Evolutionary conservation across 2,797 vertebrate species (phyloP).

Genomic region (Sebastes variabilis): DNA sequence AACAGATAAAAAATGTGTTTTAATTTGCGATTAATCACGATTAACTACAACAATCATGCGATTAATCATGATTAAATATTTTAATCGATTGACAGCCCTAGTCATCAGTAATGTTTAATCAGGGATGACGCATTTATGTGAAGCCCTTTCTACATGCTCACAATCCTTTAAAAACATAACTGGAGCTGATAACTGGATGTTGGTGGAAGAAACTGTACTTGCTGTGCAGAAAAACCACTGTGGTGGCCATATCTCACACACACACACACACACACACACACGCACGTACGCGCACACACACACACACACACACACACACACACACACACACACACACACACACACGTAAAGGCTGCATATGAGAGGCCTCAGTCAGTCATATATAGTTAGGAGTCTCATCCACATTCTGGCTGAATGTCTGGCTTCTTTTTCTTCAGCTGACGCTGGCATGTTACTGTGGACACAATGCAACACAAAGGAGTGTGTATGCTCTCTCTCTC

Average conservation of each 20-base stretch:
- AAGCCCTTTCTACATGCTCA: not conserved
- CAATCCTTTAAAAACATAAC: slow-evolving; percentile 1
- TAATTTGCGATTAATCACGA: too few relatives aligned
- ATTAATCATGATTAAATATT: too few relatives aligned
- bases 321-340: slow-evolving; percentile 23
- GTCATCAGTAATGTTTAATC: not conserved
- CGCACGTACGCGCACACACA: slow-evolving; percentile 13
- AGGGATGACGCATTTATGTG: not conserved
- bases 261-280: slow-evolving; percentile 3
- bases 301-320: not conserved
- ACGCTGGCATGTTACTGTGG: slow-evolving; percentile 57
- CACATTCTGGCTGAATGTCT: slow-evolving; percentile 65
- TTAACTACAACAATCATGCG: too few relatives aligned
- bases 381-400: slow-evolving; percentile 72
- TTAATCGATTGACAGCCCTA: too few relatives aligned
- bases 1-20: too few relatives aligned
- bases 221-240: slow-evolving; percentile 15
- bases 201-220: not conserved
- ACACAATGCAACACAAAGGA: slow-evolving; percentile 42
- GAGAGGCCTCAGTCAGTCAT: slow-evolving; percentile 64
- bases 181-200: slow-evolving; percentile 22
- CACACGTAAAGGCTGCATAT: not conserved
- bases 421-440: slow-evolving; percentile 58
- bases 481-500: not conserved
- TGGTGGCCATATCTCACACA: slow-evolving; percentile 19